Evolutionary conservation across 2,113 vertebrate species (phyloP).

Genomic region (Felis chaus): DNA sequence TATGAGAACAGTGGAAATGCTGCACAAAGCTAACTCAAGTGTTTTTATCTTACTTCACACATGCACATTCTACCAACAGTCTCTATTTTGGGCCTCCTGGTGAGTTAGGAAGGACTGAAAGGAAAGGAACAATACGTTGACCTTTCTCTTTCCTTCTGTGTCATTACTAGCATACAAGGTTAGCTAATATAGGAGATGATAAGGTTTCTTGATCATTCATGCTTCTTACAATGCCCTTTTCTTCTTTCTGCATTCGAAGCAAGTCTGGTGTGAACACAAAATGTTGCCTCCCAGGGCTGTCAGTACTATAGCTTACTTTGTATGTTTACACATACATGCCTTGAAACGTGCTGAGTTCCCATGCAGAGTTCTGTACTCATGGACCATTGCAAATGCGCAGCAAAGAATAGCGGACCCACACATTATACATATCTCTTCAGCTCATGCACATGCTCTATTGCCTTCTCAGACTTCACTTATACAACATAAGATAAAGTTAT

Average conservation of each 20-base stretch:
- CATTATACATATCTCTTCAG: background rate
- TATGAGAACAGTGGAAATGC: background rate
- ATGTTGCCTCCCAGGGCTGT: background rate
- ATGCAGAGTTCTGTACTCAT: background rate
- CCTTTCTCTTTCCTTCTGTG: background rate
- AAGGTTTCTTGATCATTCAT: background rate
- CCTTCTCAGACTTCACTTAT: background rate
- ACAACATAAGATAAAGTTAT: constrained; percentile 32
- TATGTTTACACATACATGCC: background rate
- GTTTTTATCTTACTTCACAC: background rate
- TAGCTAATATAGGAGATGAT: background rate
- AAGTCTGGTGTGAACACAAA: background rate
- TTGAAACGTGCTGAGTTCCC: background rate
- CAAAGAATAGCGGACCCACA: background rate
- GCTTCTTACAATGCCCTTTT: background rate
- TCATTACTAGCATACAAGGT: background rate
- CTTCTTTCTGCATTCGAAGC: constrained; percentile 1
- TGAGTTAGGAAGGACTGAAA: background rate
- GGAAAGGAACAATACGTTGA: background rate
- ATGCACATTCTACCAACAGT: background rate
- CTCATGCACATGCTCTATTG: background rate
- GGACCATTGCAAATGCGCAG: background rate
- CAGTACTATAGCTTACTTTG: background rate
- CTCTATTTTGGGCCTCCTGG: background rate
- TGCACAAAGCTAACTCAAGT: background rate